These are phyloP conservation scores for Anagrus nilaparvatae DNA, from an alignment of 1,140 invertebrate genomes.

Conservation along the genomic window DNA sequence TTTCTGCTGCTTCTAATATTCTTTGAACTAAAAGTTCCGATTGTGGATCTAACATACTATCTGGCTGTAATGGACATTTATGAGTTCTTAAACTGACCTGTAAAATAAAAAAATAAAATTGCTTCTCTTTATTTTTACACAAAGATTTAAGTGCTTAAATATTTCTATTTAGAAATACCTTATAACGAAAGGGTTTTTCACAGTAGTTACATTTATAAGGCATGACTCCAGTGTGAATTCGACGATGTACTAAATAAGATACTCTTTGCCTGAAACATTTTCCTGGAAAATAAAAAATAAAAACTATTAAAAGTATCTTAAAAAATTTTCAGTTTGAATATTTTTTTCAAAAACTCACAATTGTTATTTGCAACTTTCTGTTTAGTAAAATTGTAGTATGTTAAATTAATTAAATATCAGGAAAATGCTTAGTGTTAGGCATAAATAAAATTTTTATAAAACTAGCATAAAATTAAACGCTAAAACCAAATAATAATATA, in stretches of 20 bases:
- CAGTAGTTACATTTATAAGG: slow-evolving; percentile 74
- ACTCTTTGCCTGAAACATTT: slow-evolving; percentile 79
- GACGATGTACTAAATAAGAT: slow-evolving; percentile 72
- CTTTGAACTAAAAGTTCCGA: slow-evolving; percentile 42
- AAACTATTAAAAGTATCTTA: no score
- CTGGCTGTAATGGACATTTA: slow-evolving; percentile 56
- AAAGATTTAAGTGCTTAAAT: slow-evolving; percentile 1
- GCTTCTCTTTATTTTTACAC: background rate
- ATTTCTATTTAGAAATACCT: slow-evolving; percentile 53
- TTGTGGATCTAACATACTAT: slow-evolving; percentile 44
- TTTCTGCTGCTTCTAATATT: slow-evolving; percentile 23
- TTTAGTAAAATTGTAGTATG: no score
- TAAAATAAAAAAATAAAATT: no score
- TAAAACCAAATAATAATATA: no score
- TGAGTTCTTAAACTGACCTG: slow-evolving; percentile 70
- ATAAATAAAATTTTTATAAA: no score
- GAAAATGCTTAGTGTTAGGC: no score
- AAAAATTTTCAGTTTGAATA: no score
- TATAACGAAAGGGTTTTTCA: slow-evolving; percentile 74
- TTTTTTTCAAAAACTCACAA: no score
- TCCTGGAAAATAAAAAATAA: slow-evolving; percentile 45
- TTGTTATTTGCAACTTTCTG: no score
- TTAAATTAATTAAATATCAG: no score
- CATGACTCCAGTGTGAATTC: slow-evolving; percentile 76
- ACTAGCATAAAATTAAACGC: no score